Evolutionary conservation across 2,888 invertebrate genomes (phyloP), one percentile per base, ranked within the genome.

Genomic region (Lasius platythorax): DNA sequence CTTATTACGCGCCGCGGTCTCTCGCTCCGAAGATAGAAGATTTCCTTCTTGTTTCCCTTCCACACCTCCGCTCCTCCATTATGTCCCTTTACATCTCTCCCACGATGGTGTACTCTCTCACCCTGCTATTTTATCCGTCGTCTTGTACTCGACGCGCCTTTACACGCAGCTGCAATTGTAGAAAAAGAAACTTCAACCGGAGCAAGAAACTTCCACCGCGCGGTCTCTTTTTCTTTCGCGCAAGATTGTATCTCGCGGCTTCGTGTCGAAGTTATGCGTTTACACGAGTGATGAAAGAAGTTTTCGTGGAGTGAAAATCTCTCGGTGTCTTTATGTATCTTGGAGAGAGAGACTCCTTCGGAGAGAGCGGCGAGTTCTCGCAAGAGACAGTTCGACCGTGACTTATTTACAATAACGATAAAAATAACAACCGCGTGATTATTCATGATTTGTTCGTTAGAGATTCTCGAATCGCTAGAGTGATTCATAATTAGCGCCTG

Each of bases 1-100:
- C 84, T 86, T 87, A 87, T 88, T 86, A 82, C 76, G 63, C 75
- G 75, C 84, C 75, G 75, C 84, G 56, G 73, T 72, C 64, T 58
- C 64, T 67, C 79, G 33, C 30, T 33, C 53, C 53, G 30, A 73
- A 50, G 37, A 37, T 37, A 37, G 46, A 68, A 63, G 73, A 76
- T 64, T 50, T 78, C 30, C 43, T 70, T 56, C 40, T 85, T 66
- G 79, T 82, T 67, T 61, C 75, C 12, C 82, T 40, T 70, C 75
- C n/a, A 56, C 70, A 72, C 73, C 72, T 64, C 12, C 46, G 18
- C 75, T 56, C 15, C 28, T n/a, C 75, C 50, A 58, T 67, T 83
- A 75, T 83, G 28, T 84, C 67, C 56, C 66, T 70, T 84, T 85
- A 84, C 79, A 79, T 84, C 78, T 85, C 81, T 85, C 84, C 64